Percentiles rank a stretch among this genome's conserved stretches.
Evolutionary conservation across 1,140 invertebrate species (phyloP).

Genomic region (Probaryconus sp.): DNA sequence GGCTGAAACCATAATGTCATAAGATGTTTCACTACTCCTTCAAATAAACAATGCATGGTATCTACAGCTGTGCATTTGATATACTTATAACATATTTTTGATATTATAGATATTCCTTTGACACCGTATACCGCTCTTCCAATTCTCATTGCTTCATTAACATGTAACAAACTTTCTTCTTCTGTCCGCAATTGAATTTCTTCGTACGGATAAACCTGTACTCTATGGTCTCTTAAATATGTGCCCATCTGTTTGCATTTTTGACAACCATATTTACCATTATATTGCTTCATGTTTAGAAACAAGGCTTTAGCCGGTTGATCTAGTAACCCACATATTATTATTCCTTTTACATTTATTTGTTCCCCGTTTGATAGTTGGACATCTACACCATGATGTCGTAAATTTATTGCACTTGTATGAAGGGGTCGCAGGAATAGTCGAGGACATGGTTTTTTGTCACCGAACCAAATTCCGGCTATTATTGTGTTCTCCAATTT

Average conservation of each 20-base stretch:
- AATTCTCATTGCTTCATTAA: too few relatives aligned
- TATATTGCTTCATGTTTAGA: too few relatives aligned
- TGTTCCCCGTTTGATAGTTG: neutral
- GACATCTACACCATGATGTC: constrained; percentile 1
- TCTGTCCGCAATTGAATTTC: too few relatives aligned
- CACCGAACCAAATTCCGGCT: constrained; percentile 42
- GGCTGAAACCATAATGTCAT: too few relatives aligned
- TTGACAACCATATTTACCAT: too few relatives aligned
- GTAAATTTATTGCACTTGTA: neutral
- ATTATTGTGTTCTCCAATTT: constrained; percentile 43
- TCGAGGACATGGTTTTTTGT: constrained; percentile 14
- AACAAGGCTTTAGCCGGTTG: too few relatives aligned
- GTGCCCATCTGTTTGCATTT: neutral
- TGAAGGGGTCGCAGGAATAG: constrained; percentile 12
- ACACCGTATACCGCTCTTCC: constrained; percentile 15
- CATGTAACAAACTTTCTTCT: too few relatives aligned
- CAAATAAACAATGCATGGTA: constrained; percentile 28
- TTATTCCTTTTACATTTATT: too few relatives aligned
- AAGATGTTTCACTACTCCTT: constrained; percentile 32
- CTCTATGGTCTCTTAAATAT: neutral
- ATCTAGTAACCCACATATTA: too few relatives aligned
- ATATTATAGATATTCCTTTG: constrained; percentile 8
- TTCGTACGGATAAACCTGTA: too few relatives aligned
- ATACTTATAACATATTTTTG: neutral
- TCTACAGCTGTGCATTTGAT: constrained; percentile 8